Base-by-base conservation (phyloP, 2,888 invertebrate genomes). In the Diaperis boleti region DNA sequence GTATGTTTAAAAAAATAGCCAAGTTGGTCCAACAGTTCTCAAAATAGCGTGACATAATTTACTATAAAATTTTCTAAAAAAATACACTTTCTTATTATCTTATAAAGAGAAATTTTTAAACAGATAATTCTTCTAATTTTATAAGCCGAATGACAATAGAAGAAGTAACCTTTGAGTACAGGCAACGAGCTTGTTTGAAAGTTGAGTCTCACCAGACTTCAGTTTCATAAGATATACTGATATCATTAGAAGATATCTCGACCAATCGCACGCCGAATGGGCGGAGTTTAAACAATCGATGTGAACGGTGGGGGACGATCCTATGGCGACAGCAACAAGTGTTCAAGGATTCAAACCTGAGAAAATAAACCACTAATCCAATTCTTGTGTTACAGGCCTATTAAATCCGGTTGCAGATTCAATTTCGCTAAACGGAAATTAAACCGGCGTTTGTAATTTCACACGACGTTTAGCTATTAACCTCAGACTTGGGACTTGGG, bases 241-340 rank as follows among this genome's bases (percentile, higher is more conserved):
- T 74, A 74, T 72, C 76, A 76, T 74, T 73, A 77, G 76, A 72
- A 75, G 69, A 71, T 72, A 75, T 75, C 71, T 69, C 71, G 66
- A 71, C 78, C 77, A 78, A 78, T 78, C 69, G 72, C 69, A 68
- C 70, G 63, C 41, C 26, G 65, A 29, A 72, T 71, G 75, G 79
- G 79, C 78, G 78, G 77, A 71, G 78, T 77, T 76, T 75, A 74
- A 72, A 77, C 79, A 79, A 78, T 79, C 78, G 74, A 77, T 76
- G 76, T 66, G 55, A 29, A 62, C 65, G 68, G 73, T 73, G 70
- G 76, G 76, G 74, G 73, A 69, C 39, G 66, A 69, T 74, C 71
- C 68, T 65, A 78, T 76, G 78, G 77, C 76, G 75, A 67, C 69
- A 73, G 78, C 78, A 79, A 79, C 78, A 78, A 76, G 78, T 79